phyloP scores from a whole-genome alignment of 2,888 invertebrate species.

The Macrophya annulata region DNA sequence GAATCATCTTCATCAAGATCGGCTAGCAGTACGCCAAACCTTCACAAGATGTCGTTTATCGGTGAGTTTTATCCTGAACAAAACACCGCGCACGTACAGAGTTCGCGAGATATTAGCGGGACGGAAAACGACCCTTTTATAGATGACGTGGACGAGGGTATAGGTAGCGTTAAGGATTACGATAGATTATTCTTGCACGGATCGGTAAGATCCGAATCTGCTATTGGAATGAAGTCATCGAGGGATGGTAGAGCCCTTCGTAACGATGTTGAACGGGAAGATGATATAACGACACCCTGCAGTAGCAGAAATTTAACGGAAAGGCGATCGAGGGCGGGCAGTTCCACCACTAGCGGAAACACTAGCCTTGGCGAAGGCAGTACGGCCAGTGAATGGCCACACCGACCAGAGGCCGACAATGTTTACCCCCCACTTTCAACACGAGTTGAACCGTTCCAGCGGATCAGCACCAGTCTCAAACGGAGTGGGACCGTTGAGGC shows the following conservation, averaged over 20 bases:
- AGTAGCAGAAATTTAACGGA: constrained; percentile 59
- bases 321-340: constrained; percentile 59
- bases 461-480: constrained; percentile 51
- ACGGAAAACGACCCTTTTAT: constrained; percentile 35
- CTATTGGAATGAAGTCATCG: constrained; percentile 30
- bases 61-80: constrained; percentile 69
- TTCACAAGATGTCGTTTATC: constrained; percentile 63
- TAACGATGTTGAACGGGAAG: constrained; percentile 50
- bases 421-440: constrained; percentile 49
- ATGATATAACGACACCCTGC: constrained; percentile 55
- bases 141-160: constrained; percentile 49
- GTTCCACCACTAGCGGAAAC: constrained; percentile 58
- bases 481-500: constrained; percentile 55
- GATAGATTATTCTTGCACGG: constrained; percentile 44
- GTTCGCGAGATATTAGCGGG: constrained; percentile 56
- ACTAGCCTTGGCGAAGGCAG: constrained; percentile 53
- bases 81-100: constrained; percentile 59
- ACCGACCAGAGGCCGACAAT: constrained; percentile 50
- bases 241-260: neutral
- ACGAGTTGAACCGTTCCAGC: constrained; percentile 49
- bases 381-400: constrained; percentile 52
- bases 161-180: constrained; percentile 52
- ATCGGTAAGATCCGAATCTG: constrained; percentile 47
- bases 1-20: constrained; percentile 32
- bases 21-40: constrained; percentile 46